These are phyloP conservation scores for Silurus lanzhouensis DNA, from an alignment of 2,797 vertebrate species.

Conservation along the genomic window DNA sequence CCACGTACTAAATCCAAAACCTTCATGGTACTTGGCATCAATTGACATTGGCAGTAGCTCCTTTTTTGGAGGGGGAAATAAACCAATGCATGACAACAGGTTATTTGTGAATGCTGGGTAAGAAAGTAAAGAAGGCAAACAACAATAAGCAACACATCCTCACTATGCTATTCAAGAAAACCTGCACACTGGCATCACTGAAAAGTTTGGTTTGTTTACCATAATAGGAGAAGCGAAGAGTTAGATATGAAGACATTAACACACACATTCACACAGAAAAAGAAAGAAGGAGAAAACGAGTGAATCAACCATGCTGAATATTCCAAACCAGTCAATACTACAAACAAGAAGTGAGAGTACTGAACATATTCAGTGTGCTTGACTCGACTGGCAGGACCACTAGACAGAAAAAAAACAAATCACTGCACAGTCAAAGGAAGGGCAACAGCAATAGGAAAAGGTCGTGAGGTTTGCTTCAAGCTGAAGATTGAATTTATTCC, in stretches of 20 bases:
- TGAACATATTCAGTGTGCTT: constrained; percentile 4
- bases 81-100: constrained; percentile 8
- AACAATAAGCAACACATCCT: constrained; percentile 1
- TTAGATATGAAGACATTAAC: not conserved
- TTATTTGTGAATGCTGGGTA: not conserved
- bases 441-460: not conserved
- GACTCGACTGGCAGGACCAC: not conserved
- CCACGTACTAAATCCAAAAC: constrained; percentile 20
- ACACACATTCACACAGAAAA: not conserved
- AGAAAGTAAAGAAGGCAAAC: constrained; percentile 15
- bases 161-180: constrained; percentile 9
- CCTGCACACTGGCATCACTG: not conserved
- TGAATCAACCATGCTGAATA: not conserved
- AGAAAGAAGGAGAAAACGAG: too few relatives aligned
- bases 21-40: constrained; percentile 15
- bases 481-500: constrained; percentile 1
- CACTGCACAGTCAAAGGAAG: not conserved
- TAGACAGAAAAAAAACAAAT: not conserved
- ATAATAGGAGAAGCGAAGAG: constrained; percentile 9
- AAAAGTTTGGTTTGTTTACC: not conserved
- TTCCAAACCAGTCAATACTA: not conserved
- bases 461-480: not conserved
- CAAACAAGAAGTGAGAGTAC: not conserved
- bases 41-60: constrained; percentile 6
- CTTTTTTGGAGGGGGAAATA: not conserved